Conservation (phyloP, 2,888 invertebrate species). For the Catocala fraxini region DNA sequence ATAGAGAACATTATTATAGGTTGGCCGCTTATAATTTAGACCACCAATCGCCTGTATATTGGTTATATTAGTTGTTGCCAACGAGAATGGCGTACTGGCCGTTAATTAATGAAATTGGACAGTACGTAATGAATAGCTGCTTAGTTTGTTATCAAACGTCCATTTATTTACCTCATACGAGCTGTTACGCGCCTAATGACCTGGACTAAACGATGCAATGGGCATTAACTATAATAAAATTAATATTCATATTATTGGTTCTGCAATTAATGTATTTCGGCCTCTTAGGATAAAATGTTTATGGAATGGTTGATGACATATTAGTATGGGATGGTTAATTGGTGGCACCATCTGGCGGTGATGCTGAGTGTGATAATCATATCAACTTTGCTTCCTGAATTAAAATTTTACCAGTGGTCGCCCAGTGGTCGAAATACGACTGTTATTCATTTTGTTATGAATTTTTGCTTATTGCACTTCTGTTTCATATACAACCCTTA, state of each 20-base stretch:
- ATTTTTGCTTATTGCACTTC: too few relatives aligned
- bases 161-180: constrained; percentile 37
- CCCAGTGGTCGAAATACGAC: too few relatives aligned
- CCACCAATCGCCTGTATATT: constrained; percentile 22
- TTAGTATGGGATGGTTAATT: not conserved
- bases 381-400: not conserved
- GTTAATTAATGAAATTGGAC: constrained; percentile 62
- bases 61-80: constrained; percentile 49
- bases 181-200: constrained; percentile 20
- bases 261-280: constrained; percentile 16
- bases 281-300: constrained; percentile 4
- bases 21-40: constrained; percentile 10
- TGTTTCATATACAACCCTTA: too few relatives aligned
- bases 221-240: constrained; percentile 11
- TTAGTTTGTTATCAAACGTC: constrained; percentile 40
- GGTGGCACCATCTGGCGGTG: constrained; percentile 3
- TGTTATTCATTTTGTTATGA: too few relatives aligned
- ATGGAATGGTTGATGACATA: constrained; percentile 4
- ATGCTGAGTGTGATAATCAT: not conserved
- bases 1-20: too few relatives aligned
- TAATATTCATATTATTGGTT: constrained; percentile 20
- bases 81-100: constrained; percentile 37
- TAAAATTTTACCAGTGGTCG: not conserved
- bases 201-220: not conserved
- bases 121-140: constrained; percentile 41